phyloP scores from a whole-genome alignment of 2,888 invertebrate genomes.

The Chloroclystis v-ata region DNA sequence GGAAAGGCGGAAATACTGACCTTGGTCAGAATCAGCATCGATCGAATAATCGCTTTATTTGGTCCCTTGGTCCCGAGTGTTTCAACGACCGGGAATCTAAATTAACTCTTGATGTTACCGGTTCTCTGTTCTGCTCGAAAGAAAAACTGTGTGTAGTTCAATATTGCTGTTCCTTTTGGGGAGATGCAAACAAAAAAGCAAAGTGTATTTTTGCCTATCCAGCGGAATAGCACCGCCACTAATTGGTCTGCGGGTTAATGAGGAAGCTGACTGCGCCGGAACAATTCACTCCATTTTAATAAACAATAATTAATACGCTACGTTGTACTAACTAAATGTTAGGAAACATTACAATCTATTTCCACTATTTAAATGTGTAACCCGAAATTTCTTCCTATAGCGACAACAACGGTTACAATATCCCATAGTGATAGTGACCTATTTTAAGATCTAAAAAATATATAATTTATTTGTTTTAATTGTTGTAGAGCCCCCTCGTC shows the following conservation, averaged over 20 bases:
- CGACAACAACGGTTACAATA: too few species aligned
- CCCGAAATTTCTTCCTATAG: too few species aligned
- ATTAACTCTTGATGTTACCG: conserved; percentile 1
- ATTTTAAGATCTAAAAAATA: too few species aligned
- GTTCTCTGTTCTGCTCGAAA: conserved; percentile 1
- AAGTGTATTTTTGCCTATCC: conserved; percentile 52
- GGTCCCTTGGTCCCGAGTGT: conserved; percentile 1
- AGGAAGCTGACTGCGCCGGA: conserved; percentile 74
- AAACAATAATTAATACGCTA: conserved; percentile 3
- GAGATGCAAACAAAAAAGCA: conserved; percentile 21
- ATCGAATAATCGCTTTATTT: conserved; percentile 4
- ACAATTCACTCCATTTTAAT: conserved; percentile 57
- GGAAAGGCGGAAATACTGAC: conserved; percentile 3
- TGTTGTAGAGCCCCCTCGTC: conserved; percentile 86
- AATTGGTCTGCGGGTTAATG: conserved; percentile 71
- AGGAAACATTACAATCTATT: background rate
- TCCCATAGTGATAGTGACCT: too few species aligned
- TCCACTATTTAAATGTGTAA: background rate
- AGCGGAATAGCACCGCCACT: conserved; percentile 55
- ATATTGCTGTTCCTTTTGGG: conserved; percentile 16
- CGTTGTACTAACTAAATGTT: background rate
- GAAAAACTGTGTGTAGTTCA: conserved; percentile 3
- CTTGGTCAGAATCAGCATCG: conserved; percentile 6
- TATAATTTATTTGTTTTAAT: too few species aligned
- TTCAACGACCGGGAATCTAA: conserved; percentile 1